Evolutionary conservation across 2,113 vertebrate species (phyloP).

Genomic region (Vimba vimba): DNA sequence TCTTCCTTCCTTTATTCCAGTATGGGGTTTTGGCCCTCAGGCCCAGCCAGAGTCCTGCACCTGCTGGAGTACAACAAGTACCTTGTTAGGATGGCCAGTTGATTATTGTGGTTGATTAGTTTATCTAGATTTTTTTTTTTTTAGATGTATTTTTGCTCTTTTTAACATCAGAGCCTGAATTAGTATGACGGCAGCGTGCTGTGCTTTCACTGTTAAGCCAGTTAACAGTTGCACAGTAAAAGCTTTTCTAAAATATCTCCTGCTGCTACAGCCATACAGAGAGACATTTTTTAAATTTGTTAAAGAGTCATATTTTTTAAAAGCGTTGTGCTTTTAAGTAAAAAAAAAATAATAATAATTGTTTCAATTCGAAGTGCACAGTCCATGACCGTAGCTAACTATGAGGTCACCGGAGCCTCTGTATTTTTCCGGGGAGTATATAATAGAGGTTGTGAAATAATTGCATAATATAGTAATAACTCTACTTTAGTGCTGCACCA

Average conservation of each 20-base stretch:
- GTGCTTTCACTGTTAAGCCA: neutral
- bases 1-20: slow-evolving; percentile 8
- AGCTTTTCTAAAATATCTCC: neutral
- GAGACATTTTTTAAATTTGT: neutral
- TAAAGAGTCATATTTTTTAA: too few relatives aligned
- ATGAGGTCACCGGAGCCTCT: too few relatives aligned
- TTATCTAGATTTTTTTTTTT: neutral
- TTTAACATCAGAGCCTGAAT: neutral
- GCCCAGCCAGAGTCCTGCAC: neutral
- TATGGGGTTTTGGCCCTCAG: neutral
- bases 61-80: neutral
- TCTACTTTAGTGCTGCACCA: too few relatives aligned
- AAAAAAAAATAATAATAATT: neutral
- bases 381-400: too few relatives aligned
- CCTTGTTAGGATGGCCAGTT: neutral
- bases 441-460: too few relatives aligned
- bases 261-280: neutral
- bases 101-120: neutral
- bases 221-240: neutral
- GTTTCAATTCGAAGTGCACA: too few relatives aligned
- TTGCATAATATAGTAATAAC: too few relatives aligned
- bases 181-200: neutral
- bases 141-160: neutral
- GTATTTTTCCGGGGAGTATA: too few relatives aligned
- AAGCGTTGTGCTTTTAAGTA: neutral